phyloP scores from a whole-genome alignment of 2,113 vertebrate species.

The Scophthalmus maximus region DNA sequence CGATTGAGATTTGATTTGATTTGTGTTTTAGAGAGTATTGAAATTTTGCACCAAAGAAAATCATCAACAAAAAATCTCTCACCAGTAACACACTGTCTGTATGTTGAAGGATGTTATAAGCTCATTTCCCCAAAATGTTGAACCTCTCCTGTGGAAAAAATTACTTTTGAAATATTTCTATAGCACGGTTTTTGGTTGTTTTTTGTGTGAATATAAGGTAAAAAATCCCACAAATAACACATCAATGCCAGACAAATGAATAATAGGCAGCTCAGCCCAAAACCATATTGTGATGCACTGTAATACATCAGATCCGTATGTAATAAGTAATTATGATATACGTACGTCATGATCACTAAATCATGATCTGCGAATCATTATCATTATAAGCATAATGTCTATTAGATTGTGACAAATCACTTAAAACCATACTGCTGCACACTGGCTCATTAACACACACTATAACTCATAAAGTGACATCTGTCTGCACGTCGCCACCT shows the following conservation, averaged over 20 bases:
- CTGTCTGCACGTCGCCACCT: conserved; percentile 10
- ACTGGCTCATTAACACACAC: neutral
- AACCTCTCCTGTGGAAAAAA: neutral
- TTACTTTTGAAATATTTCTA: neutral
- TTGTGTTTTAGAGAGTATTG: neutral
- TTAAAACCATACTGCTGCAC: neutral
- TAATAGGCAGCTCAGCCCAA: neutral
- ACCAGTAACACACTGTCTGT: neutral
- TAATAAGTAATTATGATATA: neutral
- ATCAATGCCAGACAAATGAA: too few species aligned
- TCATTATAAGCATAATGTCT: neutral
- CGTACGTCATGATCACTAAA: neutral
- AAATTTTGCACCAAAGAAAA: neutral
- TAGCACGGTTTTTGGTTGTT: neutral
- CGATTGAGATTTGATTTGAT: neutral
- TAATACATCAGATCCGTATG: neutral
- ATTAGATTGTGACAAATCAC: neutral
- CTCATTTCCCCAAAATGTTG: neutral
- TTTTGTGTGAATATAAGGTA: too few species aligned
- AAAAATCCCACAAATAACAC: too few species aligned
- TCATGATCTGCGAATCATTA: neutral
- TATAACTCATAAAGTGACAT: neutral
- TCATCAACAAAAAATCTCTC: neutral
- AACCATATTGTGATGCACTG: neutral
- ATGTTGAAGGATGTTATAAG: neutral